Conservation (phyloP, 2,888 invertebrate genomes). For the Ariolimax columbianus region DNA sequence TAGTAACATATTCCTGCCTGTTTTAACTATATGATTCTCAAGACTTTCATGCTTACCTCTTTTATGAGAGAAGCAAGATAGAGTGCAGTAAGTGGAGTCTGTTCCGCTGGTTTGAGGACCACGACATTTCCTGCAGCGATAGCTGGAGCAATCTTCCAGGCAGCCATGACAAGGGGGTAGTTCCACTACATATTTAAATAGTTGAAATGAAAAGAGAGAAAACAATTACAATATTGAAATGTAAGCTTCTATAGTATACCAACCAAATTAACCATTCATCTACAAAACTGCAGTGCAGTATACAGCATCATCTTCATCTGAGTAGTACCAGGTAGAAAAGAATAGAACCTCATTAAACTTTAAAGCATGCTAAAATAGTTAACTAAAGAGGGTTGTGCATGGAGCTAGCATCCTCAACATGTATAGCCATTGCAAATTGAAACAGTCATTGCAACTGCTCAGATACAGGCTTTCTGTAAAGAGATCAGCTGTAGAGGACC, state of each 20-base stretch:
- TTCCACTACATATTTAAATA: constrained; percentile 84
- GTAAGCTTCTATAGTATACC: neutral
- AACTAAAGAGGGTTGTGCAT: no score
- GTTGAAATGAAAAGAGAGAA: neutral
- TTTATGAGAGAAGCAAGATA: constrained; percentile 89
- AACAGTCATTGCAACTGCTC: no score
- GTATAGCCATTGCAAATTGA: no score
- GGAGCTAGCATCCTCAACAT: no score
- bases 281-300: no score
- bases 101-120: constrained; percentile 95
- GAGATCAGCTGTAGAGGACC: no score
- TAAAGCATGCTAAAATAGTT: no score
- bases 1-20: neutral
- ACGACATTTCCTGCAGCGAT: constrained; percentile 85
- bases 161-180: constrained; percentile 91
- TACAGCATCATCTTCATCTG: no score
- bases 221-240: neutral
- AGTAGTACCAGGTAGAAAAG: no score
- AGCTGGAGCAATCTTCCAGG: constrained; percentile 92
- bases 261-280: neutral
- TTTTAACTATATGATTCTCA: neutral
- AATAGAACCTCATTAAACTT: no score
- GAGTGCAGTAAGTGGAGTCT: constrained; percentile 91
- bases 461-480: no score
- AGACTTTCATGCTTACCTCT: constrained; percentile 80